phyloP scores from a whole-genome alignment of 1,140 invertebrate species.

The Pinna nobilis region DNA sequence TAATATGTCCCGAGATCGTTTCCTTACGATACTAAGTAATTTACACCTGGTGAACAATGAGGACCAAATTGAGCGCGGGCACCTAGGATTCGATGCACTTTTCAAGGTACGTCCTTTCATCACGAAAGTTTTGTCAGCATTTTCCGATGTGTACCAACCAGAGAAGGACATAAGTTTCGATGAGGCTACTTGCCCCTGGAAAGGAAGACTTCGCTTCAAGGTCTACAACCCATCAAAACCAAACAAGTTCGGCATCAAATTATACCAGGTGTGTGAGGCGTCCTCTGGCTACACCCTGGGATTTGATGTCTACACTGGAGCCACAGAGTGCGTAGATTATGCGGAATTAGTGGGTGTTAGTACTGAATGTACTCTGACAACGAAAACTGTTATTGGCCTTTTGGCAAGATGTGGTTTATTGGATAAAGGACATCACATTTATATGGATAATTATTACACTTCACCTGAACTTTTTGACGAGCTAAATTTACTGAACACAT shows the following conservation, averaged over 20 bases:
- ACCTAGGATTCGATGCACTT: no score
- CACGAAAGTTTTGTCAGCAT: no score
- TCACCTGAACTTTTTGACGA: neutral
- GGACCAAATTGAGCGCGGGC: neutral
- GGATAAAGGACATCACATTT: constrained; percentile 17
- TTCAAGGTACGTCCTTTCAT: no score
- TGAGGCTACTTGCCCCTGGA: constrained; percentile 32
- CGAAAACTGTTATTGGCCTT: constrained; percentile 11
- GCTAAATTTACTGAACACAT: constrained; percentile 6
- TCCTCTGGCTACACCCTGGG: constrained; percentile 2
- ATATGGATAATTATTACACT: constrained; percentile 28
- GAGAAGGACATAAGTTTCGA: neutral
- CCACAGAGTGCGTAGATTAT: neutral
- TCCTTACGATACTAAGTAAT: neutral
- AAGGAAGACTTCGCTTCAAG: constrained; percentile 25
- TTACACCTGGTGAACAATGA: neutral
- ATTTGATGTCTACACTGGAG: constrained; percentile 27
- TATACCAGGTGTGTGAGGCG: constrained; percentile 10
- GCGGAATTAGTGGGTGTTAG: neutral
- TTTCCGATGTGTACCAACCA: neutral
- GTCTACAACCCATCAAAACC: constrained; percentile 38
- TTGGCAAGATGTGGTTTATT: neutral
- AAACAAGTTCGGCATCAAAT: constrained; percentile 35
- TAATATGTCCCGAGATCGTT: constrained; percentile 1
- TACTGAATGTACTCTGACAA: neutral